Evolutionary conservation across 2,113 vertebrate species (phyloP), one percentile per base, ranked within the genome.

Genomic region (Myrmecophaga tridactyla): DNA sequence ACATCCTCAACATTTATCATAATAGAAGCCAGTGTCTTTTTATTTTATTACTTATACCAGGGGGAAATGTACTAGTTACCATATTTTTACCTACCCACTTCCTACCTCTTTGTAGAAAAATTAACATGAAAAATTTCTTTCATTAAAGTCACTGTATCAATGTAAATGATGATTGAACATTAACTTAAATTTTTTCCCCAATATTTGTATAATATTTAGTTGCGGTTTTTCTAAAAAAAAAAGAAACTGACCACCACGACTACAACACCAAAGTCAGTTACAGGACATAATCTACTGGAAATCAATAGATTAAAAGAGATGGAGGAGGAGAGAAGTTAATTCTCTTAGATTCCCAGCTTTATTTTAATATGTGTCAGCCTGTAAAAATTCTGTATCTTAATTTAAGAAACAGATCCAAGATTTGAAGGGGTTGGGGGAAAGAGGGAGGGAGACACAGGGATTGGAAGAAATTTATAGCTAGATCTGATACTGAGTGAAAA

Each of bases 381-480:
- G 18, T 91, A 96, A 94, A 97, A 96, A 95, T 87, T 43, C 78
- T 95, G 29, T 63, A 89, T 94, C 82, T 96, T 96, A 73, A 93
- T 76, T 89, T 90, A 91, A 90, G 84, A 93, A 69, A 75, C 97
- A 96, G 65, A 96, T 96, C 17, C 7, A 92, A 94, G 14, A 70
- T 89, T 96, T 88, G 67, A 41, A 84, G 17, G 46, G 34, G 58
- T 7, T 11, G 92, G 11, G 63, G 43, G 5, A 41, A 90, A 94
- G 91, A 75, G 69, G 78, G 43, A 63, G 91, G 70, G 31, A 92
- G 41, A 84, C n/a, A 41, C 7, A 89, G 31, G 83, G 39, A 62
- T 34, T 89, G 89, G 60, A 72, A 60, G 80, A 95, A 97, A 97
- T 98, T 96, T 96, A 94, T n/a, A 88, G 81, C 87, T 89, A 82